phyloP scores from a whole-genome alignment of 2,888 invertebrate genomes.

The Ephialtes manifestator region DNA sequence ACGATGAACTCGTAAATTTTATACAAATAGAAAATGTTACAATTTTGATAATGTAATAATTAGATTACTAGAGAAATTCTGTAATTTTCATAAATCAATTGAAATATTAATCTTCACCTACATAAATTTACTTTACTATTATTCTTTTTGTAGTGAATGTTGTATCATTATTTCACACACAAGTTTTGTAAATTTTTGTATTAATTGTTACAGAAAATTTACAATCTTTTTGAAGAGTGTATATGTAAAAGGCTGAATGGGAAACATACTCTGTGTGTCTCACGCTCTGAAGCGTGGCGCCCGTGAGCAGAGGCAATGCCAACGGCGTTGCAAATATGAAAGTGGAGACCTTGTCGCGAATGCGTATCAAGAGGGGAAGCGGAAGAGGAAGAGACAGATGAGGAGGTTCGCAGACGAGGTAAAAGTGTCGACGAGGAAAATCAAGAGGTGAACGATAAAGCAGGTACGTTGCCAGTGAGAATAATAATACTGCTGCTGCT shows the following conservation, averaged over 20 bases:
- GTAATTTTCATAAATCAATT: too few relatives aligned
- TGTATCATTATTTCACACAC: too few relatives aligned
- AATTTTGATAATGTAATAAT: too few relatives aligned
- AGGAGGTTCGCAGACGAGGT: slow-evolving; percentile 36
- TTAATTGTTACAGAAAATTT: too few relatives aligned
- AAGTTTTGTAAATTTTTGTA: too few relatives aligned
- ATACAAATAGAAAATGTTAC: too few relatives aligned
- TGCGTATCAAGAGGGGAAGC: slow-evolving; percentile 16
- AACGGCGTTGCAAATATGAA: background rate
- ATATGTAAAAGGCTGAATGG: background rate
- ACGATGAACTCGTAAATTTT: too few relatives aligned
- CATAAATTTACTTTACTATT: too few relatives aligned
- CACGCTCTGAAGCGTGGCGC: slow-evolving; percentile 43
- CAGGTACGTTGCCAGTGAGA: background rate
- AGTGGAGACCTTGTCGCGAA: slow-evolving; percentile 36
- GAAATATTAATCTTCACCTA: too few relatives aligned
- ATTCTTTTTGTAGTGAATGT: too few relatives aligned
- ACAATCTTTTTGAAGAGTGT: too few relatives aligned
- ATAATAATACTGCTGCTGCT: background rate
- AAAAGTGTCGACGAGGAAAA: slow-evolving; percentile 16
- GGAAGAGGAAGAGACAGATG: slow-evolving; percentile 36
- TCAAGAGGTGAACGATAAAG: slow-evolving; percentile 22
- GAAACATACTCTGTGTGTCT: slow-evolving; percentile 4
- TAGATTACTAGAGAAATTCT: too few relatives aligned
- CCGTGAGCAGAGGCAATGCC: slow-evolving; percentile 12